Evolutionary conservation across 2,888 invertebrate species (phyloP), one percentile per base, ranked within the genome.

Genomic region (Caenorhabditis becei): DNA sequence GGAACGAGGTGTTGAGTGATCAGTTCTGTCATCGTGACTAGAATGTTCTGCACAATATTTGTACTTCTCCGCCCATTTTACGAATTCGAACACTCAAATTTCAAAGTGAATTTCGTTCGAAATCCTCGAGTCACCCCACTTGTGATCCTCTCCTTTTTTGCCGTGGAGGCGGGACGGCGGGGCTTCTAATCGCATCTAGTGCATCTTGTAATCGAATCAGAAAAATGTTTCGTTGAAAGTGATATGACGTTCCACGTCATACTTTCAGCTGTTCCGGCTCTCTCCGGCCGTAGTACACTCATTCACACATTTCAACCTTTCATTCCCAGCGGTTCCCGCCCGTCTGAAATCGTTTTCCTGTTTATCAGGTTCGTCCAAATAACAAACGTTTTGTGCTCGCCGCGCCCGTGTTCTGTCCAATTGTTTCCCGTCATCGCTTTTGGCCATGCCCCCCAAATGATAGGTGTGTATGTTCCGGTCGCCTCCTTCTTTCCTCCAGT

Each of bases 381-480:
- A 53, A 24, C 26, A 53, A 53, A 49, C 49, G 49, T 32, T 32
- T 32, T 32, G 32, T 32, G 23, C 58, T 16, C 35, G 58, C 20
- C 35, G 18, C 23, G 58, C 51, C 62, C 24, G 8, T 35, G n/a
- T 32, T 18, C 32, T 35, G 24, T 23, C 59, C 70, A 78, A 71
- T 78, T 78, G 78, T 71, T 78, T 78, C 78, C 78, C 78, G 61
- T 77, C 54, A 44, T 56, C 62, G 53, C 61, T 61, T 58, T n/a
- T 49, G 53, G 28, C 58, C 49, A 54, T 62, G 44, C 14, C 49
- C 58, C 49, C 47, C 59, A 10, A 47, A 78, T 78, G 78, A 78
- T 78, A 78, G 78, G 78, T 78, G 78, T 71, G 71, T 71, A 71
- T 78, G 71, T 78, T 78, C 78, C 78, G 71, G 69, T 10, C 3